Evolutionary conservation across 2,797 vertebrate genomes (phyloP).

Genomic region (Falco naumanni): DNA sequence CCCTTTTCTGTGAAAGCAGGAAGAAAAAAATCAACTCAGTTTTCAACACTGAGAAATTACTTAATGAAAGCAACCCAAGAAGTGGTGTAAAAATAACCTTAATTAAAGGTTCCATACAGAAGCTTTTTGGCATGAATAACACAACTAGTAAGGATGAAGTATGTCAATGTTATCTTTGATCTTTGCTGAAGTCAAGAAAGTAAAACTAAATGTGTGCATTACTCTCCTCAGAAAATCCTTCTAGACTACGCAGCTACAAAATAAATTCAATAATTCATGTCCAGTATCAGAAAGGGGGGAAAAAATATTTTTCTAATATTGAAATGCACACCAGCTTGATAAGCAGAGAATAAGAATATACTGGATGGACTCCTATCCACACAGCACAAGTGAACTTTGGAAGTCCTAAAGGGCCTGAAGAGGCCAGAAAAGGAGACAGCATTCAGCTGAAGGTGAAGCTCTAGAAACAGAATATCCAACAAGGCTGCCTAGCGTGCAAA

Average conservation of each 20-base stretch:
- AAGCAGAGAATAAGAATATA: not conserved
- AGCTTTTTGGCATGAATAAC: slow-evolving; percentile 17
- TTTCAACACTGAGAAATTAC: not conserved
- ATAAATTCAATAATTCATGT: slow-evolving; percentile 44
- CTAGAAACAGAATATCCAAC: not conserved
- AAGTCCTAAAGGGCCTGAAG: not conserved
- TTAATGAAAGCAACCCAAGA: slow-evolving; percentile 7
- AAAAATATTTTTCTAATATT: not conserved
- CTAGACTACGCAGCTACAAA: not conserved
- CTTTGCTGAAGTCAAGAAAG: slow-evolving; percentile 21
- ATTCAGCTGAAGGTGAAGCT: not conserved
- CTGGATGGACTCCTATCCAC: not conserved
- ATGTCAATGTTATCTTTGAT: slow-evolving; percentile 6
- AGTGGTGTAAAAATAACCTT: slow-evolving; percentile 1
- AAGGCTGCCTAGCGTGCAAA: not conserved
- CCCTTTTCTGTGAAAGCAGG: not conserved
- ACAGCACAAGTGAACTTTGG: not conserved
- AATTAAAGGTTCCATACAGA: slow-evolving; percentile 23
- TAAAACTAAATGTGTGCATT: not conserved
- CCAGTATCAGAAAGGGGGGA: not conserved
- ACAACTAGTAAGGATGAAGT: not conserved
- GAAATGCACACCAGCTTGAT: slow-evolving; percentile 6
- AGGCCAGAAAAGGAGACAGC: not conserved
- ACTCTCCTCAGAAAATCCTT: slow-evolving; percentile 1
- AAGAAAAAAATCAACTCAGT: not conserved